Base-by-base conservation (phyloP, 2,888 invertebrate species). In the Microdon myrmicae region DNA sequence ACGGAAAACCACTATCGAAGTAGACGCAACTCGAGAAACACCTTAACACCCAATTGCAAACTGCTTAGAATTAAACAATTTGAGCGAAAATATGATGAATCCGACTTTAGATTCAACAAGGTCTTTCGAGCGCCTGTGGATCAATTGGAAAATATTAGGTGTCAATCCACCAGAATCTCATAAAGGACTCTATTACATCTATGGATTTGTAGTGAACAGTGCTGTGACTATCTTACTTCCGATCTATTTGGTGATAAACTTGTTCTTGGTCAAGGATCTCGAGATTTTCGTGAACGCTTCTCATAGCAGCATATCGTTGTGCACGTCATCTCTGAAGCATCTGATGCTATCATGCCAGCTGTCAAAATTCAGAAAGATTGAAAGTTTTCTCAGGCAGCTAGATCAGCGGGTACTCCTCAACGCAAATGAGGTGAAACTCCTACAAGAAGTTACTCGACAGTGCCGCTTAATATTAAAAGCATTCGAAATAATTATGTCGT, bases 71-170 rank as follows among this genome's bases (percentile, higher is more conserved):
- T n/a, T n/a, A n/a, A n/a, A n/a, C n/a, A n/a, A n/a, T n/a, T n/a
- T n/a, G n/a, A n/a, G n/a, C n/a, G n/a, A n/a, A n/a, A n/a, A n/a
- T n/a, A n/a, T n/a, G n/a, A n/a, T n/a, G n/a, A n/a, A n/a, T n/a
- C n/a, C n/a, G n/a, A n/a, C n/a, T n/a, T n/a, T 55, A 1, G 39
- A 55, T 25, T 48, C 34, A 1, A 32, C 28, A 23, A 17, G 38
- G 8, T 26, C 48, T 3, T 39, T 49, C 2, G 4, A n/a, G 6
- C 4, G 31, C 3, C n/a, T 55, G 17, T 43, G 48, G 48, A 6
- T 16, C 1, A 29, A 32, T 9, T 61, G 60, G 60, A 20, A 44
- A 8, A 14, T 61, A 0, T 23, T 41, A 3, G 55, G 55, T 6
- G 13, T 61, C 2, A 20, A 23, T 29, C 60, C 60, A n/a, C 25